A percentile compares a stretch with the other conserved stretches of the same genome.
These are phyloP conservation scores for Cnemophilus loriae DNA, from an alignment of 2,113 vertebrate genomes.

Conservation along the genomic window DNA sequence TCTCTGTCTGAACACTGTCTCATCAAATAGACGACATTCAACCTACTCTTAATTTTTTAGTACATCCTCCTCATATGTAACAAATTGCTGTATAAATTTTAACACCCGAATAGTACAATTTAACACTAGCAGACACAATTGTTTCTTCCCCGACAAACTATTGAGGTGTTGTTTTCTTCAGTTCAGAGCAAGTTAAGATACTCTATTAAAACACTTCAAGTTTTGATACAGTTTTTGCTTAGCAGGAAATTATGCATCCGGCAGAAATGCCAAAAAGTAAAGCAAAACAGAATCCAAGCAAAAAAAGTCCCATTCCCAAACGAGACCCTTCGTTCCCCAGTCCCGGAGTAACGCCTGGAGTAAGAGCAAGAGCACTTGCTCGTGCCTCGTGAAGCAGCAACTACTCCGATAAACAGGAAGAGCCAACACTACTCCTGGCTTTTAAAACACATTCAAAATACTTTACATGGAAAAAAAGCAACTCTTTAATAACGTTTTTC, in stretches of 20 bases:
- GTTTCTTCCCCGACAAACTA: neutral
- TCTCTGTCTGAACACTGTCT: neutral
- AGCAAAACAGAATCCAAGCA: neutral
- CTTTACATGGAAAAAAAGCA: neutral
- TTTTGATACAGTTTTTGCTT: neutral
- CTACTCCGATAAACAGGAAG: slow-evolving; percentile 14
- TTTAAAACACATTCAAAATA: neutral
- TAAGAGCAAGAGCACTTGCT: neutral
- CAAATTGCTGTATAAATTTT: neutral
- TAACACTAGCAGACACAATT: neutral
- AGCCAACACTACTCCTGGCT: neutral
- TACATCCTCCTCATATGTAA: neutral
- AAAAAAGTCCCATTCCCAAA: neutral
- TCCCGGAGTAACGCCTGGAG: neutral
- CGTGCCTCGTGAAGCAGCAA: neutral
- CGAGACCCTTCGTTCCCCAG: neutral
- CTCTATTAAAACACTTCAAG: neutral
- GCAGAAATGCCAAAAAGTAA: neutral
- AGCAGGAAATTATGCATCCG: neutral
- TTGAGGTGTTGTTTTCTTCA: neutral
- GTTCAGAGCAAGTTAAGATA: neutral
- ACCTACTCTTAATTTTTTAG: neutral
- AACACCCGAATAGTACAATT: neutral
- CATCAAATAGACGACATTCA: neutral
- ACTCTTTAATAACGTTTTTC: neutral